These are phyloP conservation scores for Nomada ruficornis DNA, from an alignment of 2,888 invertebrate genomes.

Conservation along the genomic window DNA sequence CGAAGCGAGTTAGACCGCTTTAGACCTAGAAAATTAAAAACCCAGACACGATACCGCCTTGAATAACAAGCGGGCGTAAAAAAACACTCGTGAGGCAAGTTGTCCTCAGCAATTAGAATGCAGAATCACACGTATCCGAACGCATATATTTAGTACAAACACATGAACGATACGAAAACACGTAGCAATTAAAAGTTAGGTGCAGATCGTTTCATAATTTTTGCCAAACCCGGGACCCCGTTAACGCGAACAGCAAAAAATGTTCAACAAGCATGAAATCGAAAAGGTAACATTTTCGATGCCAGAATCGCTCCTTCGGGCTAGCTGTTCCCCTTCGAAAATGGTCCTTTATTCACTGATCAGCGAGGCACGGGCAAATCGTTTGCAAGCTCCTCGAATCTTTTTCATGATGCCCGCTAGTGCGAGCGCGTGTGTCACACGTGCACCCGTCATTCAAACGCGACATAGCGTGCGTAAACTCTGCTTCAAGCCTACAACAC, in stretches of 20 bases:
- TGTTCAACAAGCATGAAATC: constrained; percentile 21
- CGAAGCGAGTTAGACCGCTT: neutral
- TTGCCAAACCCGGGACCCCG: neutral
- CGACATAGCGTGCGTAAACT: constrained; percentile 51
- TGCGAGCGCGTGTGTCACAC: constrained; percentile 66
- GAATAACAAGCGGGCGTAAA: neutral
- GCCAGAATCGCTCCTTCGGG: neutral
- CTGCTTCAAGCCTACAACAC: constrained; percentile 23
- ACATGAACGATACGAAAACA: no score
- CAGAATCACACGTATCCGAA: neutral
- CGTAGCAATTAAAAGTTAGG: constrained; percentile 9
- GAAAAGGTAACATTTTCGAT: constrained; percentile 37
- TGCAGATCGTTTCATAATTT: constrained; percentile 4
- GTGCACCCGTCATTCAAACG: constrained; percentile 60
- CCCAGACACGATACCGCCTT: neutral
- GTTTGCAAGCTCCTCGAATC: constrained; percentile 49
- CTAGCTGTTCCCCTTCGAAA: constrained; percentile 32
- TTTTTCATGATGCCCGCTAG: constrained; percentile 39
- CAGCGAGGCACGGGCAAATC: constrained; percentile 43
- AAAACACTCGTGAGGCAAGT: neutral
- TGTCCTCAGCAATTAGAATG: constrained; percentile 20
- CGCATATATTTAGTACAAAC: neutral
- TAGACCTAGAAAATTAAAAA: neutral
- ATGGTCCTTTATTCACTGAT: constrained; percentile 48
- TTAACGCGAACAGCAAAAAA: neutral